Percentiles rank a stretch among this genome's conserved stretches.
phyloP scores from a whole-genome alignment of 2,113 vertebrate genomes.

The Lipotes vexillifer region DNA sequence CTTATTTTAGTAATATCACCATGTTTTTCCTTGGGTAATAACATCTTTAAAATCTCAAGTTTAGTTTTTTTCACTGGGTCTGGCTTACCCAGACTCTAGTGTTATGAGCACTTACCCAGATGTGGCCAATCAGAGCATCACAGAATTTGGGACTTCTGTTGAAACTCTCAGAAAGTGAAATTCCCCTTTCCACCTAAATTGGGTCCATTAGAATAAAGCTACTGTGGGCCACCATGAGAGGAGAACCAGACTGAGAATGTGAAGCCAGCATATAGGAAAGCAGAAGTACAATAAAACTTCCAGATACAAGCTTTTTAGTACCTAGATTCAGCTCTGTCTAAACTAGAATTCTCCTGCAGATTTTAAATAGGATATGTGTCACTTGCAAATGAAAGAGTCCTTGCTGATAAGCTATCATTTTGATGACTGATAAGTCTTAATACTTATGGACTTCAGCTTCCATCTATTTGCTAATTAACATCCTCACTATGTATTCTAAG shows the following conservation, averaged over 20 bases:
- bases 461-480: not conserved
- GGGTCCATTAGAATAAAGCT: not conserved
- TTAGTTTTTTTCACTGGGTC: not conserved
- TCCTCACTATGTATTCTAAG: not conserved
- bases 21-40: not conserved
- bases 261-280: not conserved
- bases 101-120: not conserved
- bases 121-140: not conserved
- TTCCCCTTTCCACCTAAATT: not conserved
- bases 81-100: not conserved
- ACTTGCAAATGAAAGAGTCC: not conserved
- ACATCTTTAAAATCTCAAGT: not conserved
- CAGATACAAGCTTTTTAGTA: not conserved
- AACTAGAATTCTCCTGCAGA: not conserved
- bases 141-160: not conserved
- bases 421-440: not conserved
- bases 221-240: not conserved
- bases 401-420: not conserved
- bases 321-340: not conserved
- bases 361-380: not conserved
- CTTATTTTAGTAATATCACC: not conserved
- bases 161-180: not conserved
- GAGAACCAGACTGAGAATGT: not conserved
- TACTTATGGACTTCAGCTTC: not conserved
- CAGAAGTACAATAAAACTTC: not conserved